These are phyloP conservation scores for Merluccius polli DNA, from an alignment of 2,797 vertebrate genomes.

Conservation along the genomic window DNA sequence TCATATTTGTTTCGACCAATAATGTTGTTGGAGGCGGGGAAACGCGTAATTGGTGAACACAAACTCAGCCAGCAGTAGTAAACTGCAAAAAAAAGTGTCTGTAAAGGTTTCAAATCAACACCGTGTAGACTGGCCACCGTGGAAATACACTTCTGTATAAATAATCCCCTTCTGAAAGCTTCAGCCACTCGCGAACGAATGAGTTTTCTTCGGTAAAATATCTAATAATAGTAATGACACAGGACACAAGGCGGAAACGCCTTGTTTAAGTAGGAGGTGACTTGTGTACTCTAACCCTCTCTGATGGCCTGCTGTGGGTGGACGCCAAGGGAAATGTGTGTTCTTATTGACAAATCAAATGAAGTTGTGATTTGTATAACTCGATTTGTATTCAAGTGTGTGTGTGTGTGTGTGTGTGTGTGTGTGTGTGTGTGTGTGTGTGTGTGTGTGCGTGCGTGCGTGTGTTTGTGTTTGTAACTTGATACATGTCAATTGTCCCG, in stretches of 20 bases:
- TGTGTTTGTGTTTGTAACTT: slow-evolving; percentile 5
- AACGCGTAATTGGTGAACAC: not conserved
- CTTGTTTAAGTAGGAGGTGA: too few species aligned
- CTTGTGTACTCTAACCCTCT: not conserved
- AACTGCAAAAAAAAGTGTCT: not conserved
- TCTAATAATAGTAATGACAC: too few species aligned
- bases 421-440: slow-evolving; percentile 23
- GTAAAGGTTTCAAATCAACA: not conserved
- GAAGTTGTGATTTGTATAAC: not conserved
- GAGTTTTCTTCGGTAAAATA: not conserved
- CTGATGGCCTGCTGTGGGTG: not conserved
- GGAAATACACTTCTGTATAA: too few species aligned
- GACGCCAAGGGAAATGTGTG: not conserved
- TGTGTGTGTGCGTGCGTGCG: slow-evolving; percentile 5
- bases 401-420: slow-evolving; percentile 41
- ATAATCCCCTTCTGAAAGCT: too few species aligned
- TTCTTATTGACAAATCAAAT: slow-evolving; percentile 1
- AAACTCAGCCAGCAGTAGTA: not conserved
- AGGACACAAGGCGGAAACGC: too few species aligned
- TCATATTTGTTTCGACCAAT: too few species aligned
- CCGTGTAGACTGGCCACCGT: too few species aligned
- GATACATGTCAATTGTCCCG: slow-evolving; percentile 2
- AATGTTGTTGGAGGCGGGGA: too few species aligned
- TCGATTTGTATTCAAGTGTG: not conserved
- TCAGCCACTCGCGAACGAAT: not conserved